phyloP scores from a whole-genome alignment of 1,140 invertebrate species.

The Melitaea cinxia region DNA sequence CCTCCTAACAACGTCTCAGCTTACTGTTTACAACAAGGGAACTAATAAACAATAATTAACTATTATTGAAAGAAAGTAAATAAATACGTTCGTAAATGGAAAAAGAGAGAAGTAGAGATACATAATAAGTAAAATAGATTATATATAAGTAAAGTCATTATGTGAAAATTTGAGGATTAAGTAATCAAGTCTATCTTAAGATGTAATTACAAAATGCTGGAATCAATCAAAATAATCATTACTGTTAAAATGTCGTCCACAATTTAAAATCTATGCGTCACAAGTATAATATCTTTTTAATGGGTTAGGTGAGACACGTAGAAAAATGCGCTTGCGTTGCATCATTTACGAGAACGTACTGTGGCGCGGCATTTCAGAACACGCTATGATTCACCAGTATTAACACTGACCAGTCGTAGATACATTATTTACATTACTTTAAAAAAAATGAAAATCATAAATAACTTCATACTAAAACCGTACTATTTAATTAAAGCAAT shows the following conservation, averaged over 20 bases:
- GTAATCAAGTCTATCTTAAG: too few relatives aligned
- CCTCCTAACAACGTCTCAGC: not conserved
- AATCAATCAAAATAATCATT: not conserved
- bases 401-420: not conserved
- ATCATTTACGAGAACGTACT: constrained; percentile 1
- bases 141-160: too few relatives aligned
- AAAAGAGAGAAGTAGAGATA: too few relatives aligned
- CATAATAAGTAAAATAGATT: too few relatives aligned
- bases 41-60: not conserved
- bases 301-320: constrained; percentile 10
- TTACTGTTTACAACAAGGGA: not conserved
- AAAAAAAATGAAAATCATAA: too few relatives aligned
- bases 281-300: constrained; percentile 14
- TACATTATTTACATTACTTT: too few relatives aligned
- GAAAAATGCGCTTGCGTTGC: constrained; percentile 8
- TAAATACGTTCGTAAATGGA: too few relatives aligned
- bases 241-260: not conserved
- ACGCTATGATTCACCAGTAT: not conserved
- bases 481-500: too few relatives aligned
- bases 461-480: too few relatives aligned
- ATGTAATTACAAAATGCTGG: too few relatives aligned
- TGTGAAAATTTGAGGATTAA: too few relatives aligned
- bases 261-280: constrained; percentile 16
- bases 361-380: not conserved
- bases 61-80: not conserved